These are phyloP conservation scores for Trematocara caparti DNA, from an alignment of 2,797 vertebrate species.

Conservation along the genomic window DNA sequence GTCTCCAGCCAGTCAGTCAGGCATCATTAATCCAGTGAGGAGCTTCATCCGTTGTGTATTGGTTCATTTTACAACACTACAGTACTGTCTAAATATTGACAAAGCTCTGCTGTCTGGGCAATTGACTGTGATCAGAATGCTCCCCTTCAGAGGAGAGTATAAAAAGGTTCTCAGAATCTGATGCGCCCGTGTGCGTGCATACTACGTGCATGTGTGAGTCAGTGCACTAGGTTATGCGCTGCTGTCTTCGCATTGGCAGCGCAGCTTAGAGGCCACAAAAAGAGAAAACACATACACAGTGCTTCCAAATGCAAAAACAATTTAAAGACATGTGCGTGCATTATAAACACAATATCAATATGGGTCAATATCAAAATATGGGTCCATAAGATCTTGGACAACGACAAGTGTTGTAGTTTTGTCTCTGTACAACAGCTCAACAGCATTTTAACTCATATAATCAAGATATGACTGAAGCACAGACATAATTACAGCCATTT, in stretches of 20 bases:
- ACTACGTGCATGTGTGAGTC: not conserved
- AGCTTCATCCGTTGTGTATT: slow-evolving; percentile 68
- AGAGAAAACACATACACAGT: not conserved
- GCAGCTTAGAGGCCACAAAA: not conserved
- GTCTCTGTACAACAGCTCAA: not conserved
- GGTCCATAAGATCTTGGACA: not conserved
- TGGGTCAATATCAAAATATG: not conserved
- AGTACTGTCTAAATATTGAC: slow-evolving; percentile 77
- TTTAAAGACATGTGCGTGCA: not conserved
- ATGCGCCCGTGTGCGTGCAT: not conserved
- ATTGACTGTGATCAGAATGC: slow-evolving; percentile 71
- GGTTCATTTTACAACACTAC: slow-evolving; percentile 73
- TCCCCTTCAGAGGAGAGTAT: slow-evolving; percentile 41
- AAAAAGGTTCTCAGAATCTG: slow-evolving; percentile 29
- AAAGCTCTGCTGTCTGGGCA: slow-evolving; percentile 67
- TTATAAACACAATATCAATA: not conserved
- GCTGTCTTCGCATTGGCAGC: slow-evolving; percentile 15
- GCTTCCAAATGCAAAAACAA: not conserved
- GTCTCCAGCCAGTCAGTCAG: slow-evolving; percentile 70
- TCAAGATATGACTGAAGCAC: not conserved
- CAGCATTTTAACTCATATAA: not conserved
- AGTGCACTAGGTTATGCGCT: not conserved
- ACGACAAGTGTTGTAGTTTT: not conserved
- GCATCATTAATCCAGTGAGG: slow-evolving; percentile 74
- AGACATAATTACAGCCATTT: not conserved